phyloP scores from a whole-genome alignment of 1,140 invertebrate species.

The Nephotettix cincticeps region DNA sequence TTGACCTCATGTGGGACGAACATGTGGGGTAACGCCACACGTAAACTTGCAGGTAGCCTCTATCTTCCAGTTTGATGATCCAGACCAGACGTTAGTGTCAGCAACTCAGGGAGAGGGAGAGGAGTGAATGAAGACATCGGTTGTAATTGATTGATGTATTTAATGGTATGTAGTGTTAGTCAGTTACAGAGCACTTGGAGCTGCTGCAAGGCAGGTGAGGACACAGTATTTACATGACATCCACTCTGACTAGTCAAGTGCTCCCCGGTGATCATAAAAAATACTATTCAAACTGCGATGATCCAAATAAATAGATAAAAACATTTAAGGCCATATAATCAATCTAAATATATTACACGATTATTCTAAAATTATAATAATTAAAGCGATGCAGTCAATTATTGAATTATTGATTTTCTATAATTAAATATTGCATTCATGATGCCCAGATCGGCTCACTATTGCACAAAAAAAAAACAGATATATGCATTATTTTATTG shows the following conservation, averaged over 20 bases:
- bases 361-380: slow-evolving; percentile 6
- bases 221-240: not conserved
- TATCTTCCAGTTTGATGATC: too few species aligned
- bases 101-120: too few species aligned
- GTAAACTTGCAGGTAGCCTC: too few species aligned
- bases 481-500: too few species aligned
- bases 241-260: slow-evolving; percentile 17
- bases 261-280: slow-evolving; percentile 7
- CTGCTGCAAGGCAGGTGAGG: not conserved
- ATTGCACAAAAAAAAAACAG: not conserved
- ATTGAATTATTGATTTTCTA: not conserved
- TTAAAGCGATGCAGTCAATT: slow-evolving; percentile 19
- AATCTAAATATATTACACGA: slow-evolving; percentile 21
- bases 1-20: too few species aligned
- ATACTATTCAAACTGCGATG: slow-evolving; percentile 9
- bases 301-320: slow-evolving; percentile 2
- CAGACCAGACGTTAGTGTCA: too few species aligned
- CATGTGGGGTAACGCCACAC: too few species aligned
- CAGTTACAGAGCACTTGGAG: slow-evolving; percentile 8
- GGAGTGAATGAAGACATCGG: too few species aligned
- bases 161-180: slow-evolving; percentile 18
- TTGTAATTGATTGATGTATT: slow-evolving; percentile 19
- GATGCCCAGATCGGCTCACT: not conserved
- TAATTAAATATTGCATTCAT: not conserved
- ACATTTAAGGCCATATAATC: slow-evolving; percentile 20